Evolutionary conservation across 2,888 invertebrate genomes (phyloP), one percentile per base, ranked within the genome.

Genomic region (Drosophila emarginata): DNA sequence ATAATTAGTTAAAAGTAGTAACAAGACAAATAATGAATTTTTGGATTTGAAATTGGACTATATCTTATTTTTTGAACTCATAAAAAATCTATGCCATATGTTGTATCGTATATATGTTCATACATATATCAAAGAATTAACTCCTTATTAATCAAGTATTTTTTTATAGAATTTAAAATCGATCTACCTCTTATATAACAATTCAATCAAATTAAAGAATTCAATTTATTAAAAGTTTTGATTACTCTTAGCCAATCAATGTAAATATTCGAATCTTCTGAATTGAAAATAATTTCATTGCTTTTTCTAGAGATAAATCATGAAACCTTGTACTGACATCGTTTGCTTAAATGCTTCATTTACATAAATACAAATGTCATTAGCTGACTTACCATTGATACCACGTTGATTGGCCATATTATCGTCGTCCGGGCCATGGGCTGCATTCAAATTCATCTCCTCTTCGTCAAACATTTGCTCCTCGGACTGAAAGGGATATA

Each of bases 321-420:
- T 14, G 26, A n/a, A 11, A 26, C 9, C 45, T 45, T 45, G 45
- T 18, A 11, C 14, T 45, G 45, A 45, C 40, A 28, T 28, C n/a
- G 12, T n/a, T 15, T 14, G 14, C 26, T 37, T 14, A 21, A 39
- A 39, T 37, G 37, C 12, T 57, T 57, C 51, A 50, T 36, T 51
- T 36, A 56, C 63, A 80, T 76, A 80, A 78, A 82, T 87, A 77
- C 63, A 67, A 82, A 72, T 87, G 63, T 72, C 80, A 87, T 82
- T 82, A 77, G 87, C 79, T 77, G 4, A 89, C 91, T 90, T 68
- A 92, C 91, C 90, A 89, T 91, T 91, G 82, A 67, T 77, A 77
- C 79, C 75, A 79, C 79, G 86, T 72, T 86, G 85, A 84, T 89
- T 87, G 82, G 81, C 80, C 73, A 78, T 78, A 79, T 85, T 84